Base-by-base conservation (phyloP, 1,140 invertebrate genomes). In the Macrotrachela quadricornifera region DNA sequence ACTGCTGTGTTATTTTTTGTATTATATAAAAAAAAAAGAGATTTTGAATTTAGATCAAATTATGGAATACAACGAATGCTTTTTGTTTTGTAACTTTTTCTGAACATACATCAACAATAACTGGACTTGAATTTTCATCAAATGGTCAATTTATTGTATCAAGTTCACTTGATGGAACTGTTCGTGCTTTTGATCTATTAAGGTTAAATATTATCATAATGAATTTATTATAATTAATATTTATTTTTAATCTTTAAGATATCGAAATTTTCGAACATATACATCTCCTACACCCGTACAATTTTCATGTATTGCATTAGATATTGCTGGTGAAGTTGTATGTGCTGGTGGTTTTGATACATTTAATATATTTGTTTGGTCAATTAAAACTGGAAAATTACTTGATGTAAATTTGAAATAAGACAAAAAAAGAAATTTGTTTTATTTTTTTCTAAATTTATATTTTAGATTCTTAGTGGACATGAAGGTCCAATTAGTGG, bases 291-390 rank as follows among this genome's bases (percentile, higher is more conserved):
- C 77, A 57, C 80, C 85, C 0, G 82, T 82, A 0, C 90, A 96
- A 70, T 92, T 97, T 68, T 78, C 79, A n/a, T 87, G 83, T 64
- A 73, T 94, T 3, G 78, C 86, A 1, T 66, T 95, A 10, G 90
- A 96, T 66, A 72, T 76, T 9, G 83, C 80, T 60, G 81, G 85
- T 36, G 87, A 95, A 63, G 77, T 96, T 58, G 78, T 95, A 21
- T 85, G 82, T 36, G 88, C 90, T 10, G 90, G 86, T 1, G 84
- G 83, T 0, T 80, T 84, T 64, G 87, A 94, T 68, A 76, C 81
- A 39, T 96, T 94, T 72, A 84, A 94, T 58, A 82, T 96, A 57
- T 95, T 79, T 73, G 71, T 96, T 0, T 97, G 90, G 90, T 90
- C 85, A 1, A 72, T 96, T 56, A 83, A 92, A 71, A 79, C 83